Base-by-base conservation (phyloP, 1,140 invertebrate genomes). In the Formica selysi region DNA sequence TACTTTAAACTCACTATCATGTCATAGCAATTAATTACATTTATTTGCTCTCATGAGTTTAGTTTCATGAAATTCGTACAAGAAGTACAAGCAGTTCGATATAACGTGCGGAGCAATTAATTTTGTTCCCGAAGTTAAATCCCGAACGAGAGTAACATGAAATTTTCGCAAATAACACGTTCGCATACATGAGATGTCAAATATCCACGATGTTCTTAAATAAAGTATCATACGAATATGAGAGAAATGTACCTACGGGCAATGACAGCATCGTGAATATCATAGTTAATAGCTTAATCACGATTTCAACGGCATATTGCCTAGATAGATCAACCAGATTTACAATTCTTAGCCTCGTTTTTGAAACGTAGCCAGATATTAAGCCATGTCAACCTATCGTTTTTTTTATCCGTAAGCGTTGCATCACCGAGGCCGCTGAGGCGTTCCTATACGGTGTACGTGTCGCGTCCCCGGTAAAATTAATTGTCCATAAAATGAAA, bases 401-500 rank as follows among this genome's bases (percentile, higher is more conserved):
- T 41, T 44, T 85, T 51, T 65, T 51, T 13, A 19, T 16, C 22
- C 61, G 74, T 38, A 22, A 76, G 26, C 38, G 73, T 64, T 76
- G 29, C 5, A 61, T 13, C 29, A 10, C 57, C 59, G 61, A 65
- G 61, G 81, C 2, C 44, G 41, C 41, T 48, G n/a, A 48, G 32
- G 29, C 71, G 48, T 76, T 80, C 78, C 67, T 48, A 29, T 80
- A 70, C 44, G 48, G 29, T 36, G 68, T 70, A 86, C 76, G 76
- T 85, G 87, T 79, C 90, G 87, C 68, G 86, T 93, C 88, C 87
- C 86, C 84, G 83, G 44, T 89, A 76, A 89, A 92, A 93, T 92
- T 92, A 93, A 93, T 93, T 91, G 92, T 89, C 91, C 89, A 91
- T 92, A 91, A 92, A 93, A 92, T 87, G 89, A 91, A 91, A 91